Base-by-base conservation (phyloP, 2,888 invertebrate genomes). In the Fragum whitleyi region DNA sequence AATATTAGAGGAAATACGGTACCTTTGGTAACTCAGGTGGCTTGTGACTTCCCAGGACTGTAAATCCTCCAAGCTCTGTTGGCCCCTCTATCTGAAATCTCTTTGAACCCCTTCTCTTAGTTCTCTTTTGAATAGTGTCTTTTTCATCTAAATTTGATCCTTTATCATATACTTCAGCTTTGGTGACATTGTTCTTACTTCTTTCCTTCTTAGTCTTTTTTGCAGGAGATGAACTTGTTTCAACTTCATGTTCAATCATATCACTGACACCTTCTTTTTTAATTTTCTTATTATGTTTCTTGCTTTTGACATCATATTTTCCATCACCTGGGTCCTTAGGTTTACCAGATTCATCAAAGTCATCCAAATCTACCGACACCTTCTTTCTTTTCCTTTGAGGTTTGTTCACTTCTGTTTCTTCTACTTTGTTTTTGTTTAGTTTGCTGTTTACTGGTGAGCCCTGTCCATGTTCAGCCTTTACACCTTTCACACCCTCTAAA, bases 21-120 rank as follows among this genome's bases (percentile, higher is more conserved):
- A 92, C 93, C 90, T 92, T 91, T 77, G 91, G 86, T 26, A 88
- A 83, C 72, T 90, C 89, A 68, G 88, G 87, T 91, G 95, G 95
- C 77, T 95, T 95, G 89, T 95, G 95, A 74, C 94, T 95, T 7
- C 97, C 97, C 69, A 97, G 94, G 26, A 97, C 95, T 90, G 96
- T 96, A 90, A 96, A 96, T 28, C 95, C 95, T 87, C 92, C 92
- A 59, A 91, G 77, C 76, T 90, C 90, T 78, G 82, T 80, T 7
- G 87, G 83, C 14, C 78, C 85, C 55, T 88, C 87, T 55, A 57
- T 11, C 2, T 42, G 65, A n/a, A 65, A 9, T 42, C 42, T 65
- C 36, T 62, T 62, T 7, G 53, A 32, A 29, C 29, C 36, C 32
- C 42, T 65, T 70, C 23, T 68, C 68, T 51, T 68, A 11, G 14